phyloP scores from a whole-genome alignment of 2,113 vertebrate species.

The Mixornis gularis region DNA sequence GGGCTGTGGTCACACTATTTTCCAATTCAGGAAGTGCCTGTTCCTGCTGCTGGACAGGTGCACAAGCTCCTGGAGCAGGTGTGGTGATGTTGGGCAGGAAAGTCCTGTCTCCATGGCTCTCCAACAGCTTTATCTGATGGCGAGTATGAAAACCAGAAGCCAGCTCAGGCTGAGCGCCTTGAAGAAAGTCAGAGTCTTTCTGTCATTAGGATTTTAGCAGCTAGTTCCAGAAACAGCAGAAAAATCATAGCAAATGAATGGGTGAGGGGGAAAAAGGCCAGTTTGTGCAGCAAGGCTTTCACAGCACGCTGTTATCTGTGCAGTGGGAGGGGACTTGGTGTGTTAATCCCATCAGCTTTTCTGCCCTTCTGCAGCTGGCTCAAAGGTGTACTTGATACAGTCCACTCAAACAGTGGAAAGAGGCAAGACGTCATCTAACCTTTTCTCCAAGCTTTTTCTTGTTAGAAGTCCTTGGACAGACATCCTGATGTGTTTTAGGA shows the following conservation, averaged over 20 bases:
- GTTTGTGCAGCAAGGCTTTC: background rate
- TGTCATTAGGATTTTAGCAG: background rate
- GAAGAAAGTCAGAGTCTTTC: rapidly evolving
- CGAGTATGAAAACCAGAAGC: rapidly evolving
- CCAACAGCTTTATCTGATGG: rapidly evolving
- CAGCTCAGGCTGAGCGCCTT: background rate
- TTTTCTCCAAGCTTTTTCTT: background rate
- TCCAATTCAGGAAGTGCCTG: background rate
- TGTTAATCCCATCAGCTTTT: background rate
- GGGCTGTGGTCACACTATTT: background rate
- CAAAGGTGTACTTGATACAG: background rate
- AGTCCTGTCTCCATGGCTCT: rapidly evolving
- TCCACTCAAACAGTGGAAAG: background rate
- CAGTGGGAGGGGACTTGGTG: rapidly evolving
- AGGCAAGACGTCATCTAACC: background rate
- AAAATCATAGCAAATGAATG: background rate
- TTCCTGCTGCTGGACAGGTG: background rate
- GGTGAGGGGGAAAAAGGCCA: rapidly evolving
- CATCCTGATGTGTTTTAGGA: background rate
- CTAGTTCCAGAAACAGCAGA: background rate
- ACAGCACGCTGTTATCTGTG: rapidly evolving
- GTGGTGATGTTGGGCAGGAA: rapidly evolving
- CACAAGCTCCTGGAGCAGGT: background rate
- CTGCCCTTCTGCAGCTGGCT: background rate
- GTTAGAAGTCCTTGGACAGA: background rate